Base-by-base conservation (phyloP, 2,113 vertebrate species). In the Meles meles region DNA sequence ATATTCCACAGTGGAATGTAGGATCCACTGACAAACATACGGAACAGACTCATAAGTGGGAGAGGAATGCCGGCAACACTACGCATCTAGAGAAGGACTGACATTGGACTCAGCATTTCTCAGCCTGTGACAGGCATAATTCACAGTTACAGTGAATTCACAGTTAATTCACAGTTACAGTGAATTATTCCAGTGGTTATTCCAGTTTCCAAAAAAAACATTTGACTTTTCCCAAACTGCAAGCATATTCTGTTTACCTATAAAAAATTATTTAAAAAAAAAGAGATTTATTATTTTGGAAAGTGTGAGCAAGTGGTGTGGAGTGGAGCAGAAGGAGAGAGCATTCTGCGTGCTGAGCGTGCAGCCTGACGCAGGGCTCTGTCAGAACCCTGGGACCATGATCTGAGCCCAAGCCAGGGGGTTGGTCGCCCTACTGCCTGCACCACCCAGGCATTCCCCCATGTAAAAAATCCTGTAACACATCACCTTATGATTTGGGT, bases 281-380 rank as follows among this genome's bases (percentile, higher is more conserved):
- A 10, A 8, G n/a, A 29, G 55, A 57, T 34, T 34, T 65, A n/a
- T 17, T n/a, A 34, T 67, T n/a, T 67, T n/a, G n/a, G 31, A 34
- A 7, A 67, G 65, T 7, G 31, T 3, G 31, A 67, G 65, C 25
- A 2, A n/a, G 65, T n/a, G 31, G 31, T 15, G 31, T 17, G 29
- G 15, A 15, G 65, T 17, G 15, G 31, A 29, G 31, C 65, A 67
- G 65, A 67, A 6, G 7, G 65, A 67, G 65, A 67, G 65, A 4
- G 65, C 65, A n/a, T 7, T 4, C 31, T 18, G 3, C 7, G 15
- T 4, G 31, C 31, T 18, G 31, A n/a, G 14, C 1, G 15, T 2
- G 17, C 3, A 18, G 31, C 31, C 65, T 67, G 31, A 34, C 3
- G 3, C 31, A 67, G 65, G 63, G 31, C 65, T 67, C 14, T 7